A percentile compares a stretch with the other conserved stretches of the same genome.
phyloP scores from a whole-genome alignment of 1,140 invertebrate species.

The Calycopis cecrops region DNA sequence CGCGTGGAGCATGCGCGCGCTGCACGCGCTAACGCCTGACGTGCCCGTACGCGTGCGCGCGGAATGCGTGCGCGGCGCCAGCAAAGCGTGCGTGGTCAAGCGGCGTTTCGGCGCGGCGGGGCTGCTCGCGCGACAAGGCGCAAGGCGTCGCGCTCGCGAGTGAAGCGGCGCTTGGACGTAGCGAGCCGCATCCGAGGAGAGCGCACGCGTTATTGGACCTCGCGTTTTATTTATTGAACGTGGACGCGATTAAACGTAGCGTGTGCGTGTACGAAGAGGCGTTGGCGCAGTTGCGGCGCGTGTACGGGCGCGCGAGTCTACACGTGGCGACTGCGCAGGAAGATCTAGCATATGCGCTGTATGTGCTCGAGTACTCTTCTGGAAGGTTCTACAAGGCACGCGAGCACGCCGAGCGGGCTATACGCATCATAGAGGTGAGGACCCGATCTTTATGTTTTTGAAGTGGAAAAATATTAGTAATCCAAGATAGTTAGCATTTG shows the following conservation, averaged over 20 bases:
- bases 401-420: constrained; percentile 89
- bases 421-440: constrained; percentile 82
- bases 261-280: constrained; percentile 90
- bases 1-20: constrained; percentile 84
- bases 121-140: constrained; percentile 85
- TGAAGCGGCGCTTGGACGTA: too few species aligned
- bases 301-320: constrained; percentile 91
- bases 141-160: too few species aligned
- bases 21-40: constrained; percentile 78
- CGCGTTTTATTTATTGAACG: constrained; percentile 92
- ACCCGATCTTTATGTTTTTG: too few species aligned
- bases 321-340: constrained; percentile 91
- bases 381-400: constrained; percentile 88
- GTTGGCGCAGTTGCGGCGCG: constrained; percentile 79
- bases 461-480: too few species aligned
- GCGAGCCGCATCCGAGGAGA: too few species aligned
- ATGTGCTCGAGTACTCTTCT: constrained; percentile 93
- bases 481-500: too few species aligned
- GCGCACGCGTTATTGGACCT: constrained; percentile 90
- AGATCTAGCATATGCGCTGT: constrained; percentile 93
- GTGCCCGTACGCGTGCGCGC: constrained; percentile 65
- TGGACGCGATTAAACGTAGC: constrained; percentile 88
- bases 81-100: constrained; percentile 87
- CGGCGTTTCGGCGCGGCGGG: constrained; percentile 87
- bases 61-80: constrained; percentile 11